A percentile compares a stretch with the other conserved stretches of the same genome.
These are phyloP conservation scores for Gymnobelideus leadbeateri DNA, from an alignment of 2,113 vertebrate genomes.

Conservation along the genomic window DNA sequence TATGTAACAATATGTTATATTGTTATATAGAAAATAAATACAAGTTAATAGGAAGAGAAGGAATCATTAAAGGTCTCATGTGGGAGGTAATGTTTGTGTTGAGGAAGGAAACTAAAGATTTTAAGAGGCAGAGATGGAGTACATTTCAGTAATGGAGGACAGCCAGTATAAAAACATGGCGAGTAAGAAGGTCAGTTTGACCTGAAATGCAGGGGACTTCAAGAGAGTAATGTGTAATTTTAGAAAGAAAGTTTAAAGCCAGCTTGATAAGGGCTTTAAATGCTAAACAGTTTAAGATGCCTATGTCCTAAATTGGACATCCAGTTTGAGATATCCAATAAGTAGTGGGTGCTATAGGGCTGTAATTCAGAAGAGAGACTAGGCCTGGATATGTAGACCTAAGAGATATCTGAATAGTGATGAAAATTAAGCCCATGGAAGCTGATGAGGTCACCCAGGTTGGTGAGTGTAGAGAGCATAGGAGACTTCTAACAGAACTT, in stretches of 20 bases:
- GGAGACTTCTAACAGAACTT: background rate
- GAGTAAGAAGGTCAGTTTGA: background rate
- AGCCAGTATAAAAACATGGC: background rate
- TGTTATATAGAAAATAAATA: background rate
- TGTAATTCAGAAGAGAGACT: background rate
- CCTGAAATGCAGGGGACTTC: background rate
- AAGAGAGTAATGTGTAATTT: background rate
- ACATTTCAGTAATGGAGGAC: background rate
- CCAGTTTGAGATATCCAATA: background rate
- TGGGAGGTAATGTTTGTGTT: background rate
- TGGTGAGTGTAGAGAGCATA: background rate
- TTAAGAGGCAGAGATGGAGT: too few species aligned
- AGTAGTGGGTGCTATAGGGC: background rate
- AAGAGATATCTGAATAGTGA: background rate
- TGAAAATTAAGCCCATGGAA: background rate
- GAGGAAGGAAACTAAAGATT: too few species aligned
- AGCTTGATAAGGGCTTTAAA: background rate
- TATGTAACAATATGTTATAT: background rate
- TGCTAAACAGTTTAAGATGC: background rate
- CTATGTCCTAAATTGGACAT: background rate
- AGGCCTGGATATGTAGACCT: background rate
- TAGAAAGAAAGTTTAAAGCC: background rate
- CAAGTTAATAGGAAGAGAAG: background rate
- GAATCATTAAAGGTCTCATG: background rate
- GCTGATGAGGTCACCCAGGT: background rate